These are phyloP conservation scores for Pagetopsis macropterus DNA, from an alignment of 2,797 vertebrate species.

Conservation along the genomic window DNA sequence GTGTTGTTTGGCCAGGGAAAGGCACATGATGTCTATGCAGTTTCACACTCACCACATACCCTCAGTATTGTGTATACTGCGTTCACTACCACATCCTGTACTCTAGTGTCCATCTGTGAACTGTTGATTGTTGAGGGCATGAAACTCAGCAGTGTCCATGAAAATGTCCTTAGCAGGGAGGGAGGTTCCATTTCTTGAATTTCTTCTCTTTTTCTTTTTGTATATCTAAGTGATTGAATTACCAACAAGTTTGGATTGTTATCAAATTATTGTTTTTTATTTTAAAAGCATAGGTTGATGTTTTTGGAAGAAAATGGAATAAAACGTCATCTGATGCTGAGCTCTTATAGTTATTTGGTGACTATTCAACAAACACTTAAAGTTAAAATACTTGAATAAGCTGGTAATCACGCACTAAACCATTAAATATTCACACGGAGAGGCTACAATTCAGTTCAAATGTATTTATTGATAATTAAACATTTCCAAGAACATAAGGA, in stretches of 20 bases:
- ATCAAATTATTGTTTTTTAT: constrained; percentile 71
- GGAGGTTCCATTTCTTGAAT: constrained; percentile 60
- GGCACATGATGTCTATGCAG: constrained; percentile 56
- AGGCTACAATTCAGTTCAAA: constrained; percentile 58
- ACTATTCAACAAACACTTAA: constrained; percentile 25
- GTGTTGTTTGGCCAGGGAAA: constrained; percentile 39
- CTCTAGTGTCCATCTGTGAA: constrained; percentile 65
- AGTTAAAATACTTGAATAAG: not conserved
- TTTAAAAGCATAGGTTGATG: constrained; percentile 77
- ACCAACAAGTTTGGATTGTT: constrained; percentile 76
- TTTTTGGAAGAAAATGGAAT: constrained; percentile 80
- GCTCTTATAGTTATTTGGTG: constrained; percentile 42
- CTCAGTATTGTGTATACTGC: constrained; percentile 52
- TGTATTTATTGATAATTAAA: constrained; percentile 82
- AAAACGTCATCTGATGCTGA: constrained; percentile 77
- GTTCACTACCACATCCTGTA: constrained; percentile 39
- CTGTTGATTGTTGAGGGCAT: constrained; percentile 63
- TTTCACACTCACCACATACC: constrained; percentile 61
- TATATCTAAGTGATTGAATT: constrained; percentile 71
- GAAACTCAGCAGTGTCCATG: constrained; percentile 66
- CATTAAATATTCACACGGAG: constrained; percentile 57
- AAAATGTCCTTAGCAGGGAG: constrained; percentile 65
- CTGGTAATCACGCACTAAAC: not conserved
- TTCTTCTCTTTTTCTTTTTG: constrained; percentile 67
- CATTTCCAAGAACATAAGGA: constrained; percentile 77